These are phyloP conservation scores for Lutraria lutraria DNA, from an alignment of 2,888 invertebrate genomes.

Conservation along the genomic window DNA sequence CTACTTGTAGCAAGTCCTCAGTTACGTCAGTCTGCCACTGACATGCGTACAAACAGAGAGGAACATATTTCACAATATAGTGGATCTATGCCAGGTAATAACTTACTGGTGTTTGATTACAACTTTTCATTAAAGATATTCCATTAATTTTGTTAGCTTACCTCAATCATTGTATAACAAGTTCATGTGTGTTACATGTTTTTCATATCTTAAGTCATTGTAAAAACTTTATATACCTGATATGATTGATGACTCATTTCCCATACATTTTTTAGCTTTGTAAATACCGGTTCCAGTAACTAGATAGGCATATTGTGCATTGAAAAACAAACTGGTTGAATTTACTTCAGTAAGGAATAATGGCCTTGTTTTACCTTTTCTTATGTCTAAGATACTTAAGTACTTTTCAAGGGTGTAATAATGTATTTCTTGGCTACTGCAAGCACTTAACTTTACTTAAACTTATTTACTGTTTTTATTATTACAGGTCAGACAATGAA, in stretches of 20 bases:
- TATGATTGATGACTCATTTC: background rate
- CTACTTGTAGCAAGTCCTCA: conserved; percentile 91
- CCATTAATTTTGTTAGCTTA: background rate
- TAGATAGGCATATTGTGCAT: too few relatives aligned
- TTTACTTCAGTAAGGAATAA: too few relatives aligned
- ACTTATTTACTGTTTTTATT: background rate
- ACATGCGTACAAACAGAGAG: conserved; percentile 11
- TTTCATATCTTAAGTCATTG: background rate
- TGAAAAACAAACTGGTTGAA: too few relatives aligned
- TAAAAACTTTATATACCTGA: background rate
- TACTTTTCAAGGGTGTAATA: too few relatives aligned
- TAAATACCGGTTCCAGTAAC: too few relatives aligned
- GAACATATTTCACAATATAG: conserved; percentile 19
- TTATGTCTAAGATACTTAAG: too few relatives aligned
- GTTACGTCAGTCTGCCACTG: conserved; percentile 63
- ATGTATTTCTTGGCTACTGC: too few relatives aligned
- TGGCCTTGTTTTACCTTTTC: too few relatives aligned
- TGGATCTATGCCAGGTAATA: conserved; percentile 30
- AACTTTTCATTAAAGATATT: background rate
- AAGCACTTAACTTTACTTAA: too few relatives aligned
- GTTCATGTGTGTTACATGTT: background rate
- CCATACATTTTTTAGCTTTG: too few relatives aligned
- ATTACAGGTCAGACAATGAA: conserved; percentile 27
- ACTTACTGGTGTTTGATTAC: background rate
- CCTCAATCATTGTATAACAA: background rate